A percentile compares a stretch with the other conserved stretches of the same genome.
phyloP scores from a whole-genome alignment of 2,113 vertebrate genomes.

The Anoura caudifer region DNA sequence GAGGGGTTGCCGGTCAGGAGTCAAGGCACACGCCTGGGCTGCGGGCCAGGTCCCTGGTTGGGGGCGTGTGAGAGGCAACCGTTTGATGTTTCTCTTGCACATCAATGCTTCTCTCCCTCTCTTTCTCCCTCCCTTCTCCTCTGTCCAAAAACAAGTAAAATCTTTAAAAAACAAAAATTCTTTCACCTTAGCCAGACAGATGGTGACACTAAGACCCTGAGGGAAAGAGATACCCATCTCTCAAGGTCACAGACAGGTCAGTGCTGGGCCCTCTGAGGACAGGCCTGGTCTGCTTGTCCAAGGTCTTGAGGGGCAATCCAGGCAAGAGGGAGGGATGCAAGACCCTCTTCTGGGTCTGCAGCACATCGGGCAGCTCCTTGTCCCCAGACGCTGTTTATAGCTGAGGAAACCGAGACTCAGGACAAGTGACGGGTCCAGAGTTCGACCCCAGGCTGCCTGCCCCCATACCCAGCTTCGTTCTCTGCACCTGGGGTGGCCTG shows the following conservation, averaged over 20 bases:
- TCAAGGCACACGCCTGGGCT: background rate
- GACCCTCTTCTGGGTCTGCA: background rate
- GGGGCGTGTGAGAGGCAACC: background rate
- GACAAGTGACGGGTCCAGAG: background rate
- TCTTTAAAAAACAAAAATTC: background rate
- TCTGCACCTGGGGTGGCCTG: background rate
- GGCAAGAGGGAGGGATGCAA: background rate
- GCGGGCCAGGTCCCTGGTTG: background rate
- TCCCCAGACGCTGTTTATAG: background rate
- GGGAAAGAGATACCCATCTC: background rate
- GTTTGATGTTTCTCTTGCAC: background rate
- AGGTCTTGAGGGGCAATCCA: background rate
- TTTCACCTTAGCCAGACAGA: background rate
- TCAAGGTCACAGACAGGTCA: background rate
- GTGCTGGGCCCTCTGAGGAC: background rate
- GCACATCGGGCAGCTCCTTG: background rate
- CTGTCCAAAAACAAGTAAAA: background rate
- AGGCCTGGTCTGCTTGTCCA: background rate
- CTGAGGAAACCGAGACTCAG: background rate
- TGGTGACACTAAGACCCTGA: background rate
- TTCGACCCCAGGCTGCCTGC: background rate
- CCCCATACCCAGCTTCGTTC: background rate
- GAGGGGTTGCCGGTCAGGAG: background rate
- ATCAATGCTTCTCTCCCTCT: background rate
- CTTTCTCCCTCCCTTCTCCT: background rate